Evolutionary conservation across 2,888 invertebrate genomes (phyloP).

Genomic region (Callosobruchus maculatus): DNA sequence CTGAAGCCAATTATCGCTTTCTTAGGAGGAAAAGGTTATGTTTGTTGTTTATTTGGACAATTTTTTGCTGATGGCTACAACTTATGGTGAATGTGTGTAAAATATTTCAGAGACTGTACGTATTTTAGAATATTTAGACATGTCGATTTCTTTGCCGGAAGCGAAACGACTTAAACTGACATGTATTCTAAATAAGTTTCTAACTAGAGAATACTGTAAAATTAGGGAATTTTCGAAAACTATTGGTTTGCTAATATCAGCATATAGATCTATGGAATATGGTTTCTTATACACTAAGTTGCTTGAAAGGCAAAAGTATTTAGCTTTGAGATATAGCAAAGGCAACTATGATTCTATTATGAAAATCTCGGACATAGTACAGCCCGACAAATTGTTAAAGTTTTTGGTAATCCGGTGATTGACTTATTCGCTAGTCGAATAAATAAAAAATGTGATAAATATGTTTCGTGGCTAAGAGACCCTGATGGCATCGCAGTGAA

Average conservation of each 20-base stretch:
- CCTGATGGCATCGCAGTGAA: slow-evolving; percentile 10
- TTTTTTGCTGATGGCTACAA: slow-evolving; percentile 17
- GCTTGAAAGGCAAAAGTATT: slow-evolving; percentile 16
- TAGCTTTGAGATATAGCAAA: slow-evolving; percentile 7
- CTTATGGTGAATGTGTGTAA: slow-evolving; percentile 11
- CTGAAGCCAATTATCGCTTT: slow-evolving; percentile 22
- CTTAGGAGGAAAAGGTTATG: slow-evolving; percentile 17
- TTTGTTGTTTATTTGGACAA: slow-evolving; percentile 27
- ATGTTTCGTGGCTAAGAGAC: slow-evolving; percentile 14
- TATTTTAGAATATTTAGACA: neutral
- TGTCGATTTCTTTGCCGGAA: slow-evolving; percentile 10
- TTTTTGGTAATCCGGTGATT: too few species aligned
- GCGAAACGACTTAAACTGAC: slow-evolving; percentile 9
- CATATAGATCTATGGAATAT: slow-evolving; percentile 25
- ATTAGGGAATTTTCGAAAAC: slow-evolving; percentile 22
- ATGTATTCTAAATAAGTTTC: neutral
- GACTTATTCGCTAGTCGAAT: slow-evolving; percentile 1
- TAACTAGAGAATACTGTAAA: slow-evolving; percentile 8
- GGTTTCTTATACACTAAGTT: slow-evolving; percentile 17
- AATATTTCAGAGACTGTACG: slow-evolving; percentile 9
- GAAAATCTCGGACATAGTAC: slow-evolving; percentile 2
- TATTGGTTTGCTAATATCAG: slow-evolving; percentile 21
- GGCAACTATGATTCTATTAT: slow-evolving; percentile 13
- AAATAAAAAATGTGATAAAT: too few species aligned
- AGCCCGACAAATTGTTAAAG: slow-evolving; percentile 4